Conservation (phyloP, 2,797 vertebrate species). For the Telmatherina bonti region DNA sequence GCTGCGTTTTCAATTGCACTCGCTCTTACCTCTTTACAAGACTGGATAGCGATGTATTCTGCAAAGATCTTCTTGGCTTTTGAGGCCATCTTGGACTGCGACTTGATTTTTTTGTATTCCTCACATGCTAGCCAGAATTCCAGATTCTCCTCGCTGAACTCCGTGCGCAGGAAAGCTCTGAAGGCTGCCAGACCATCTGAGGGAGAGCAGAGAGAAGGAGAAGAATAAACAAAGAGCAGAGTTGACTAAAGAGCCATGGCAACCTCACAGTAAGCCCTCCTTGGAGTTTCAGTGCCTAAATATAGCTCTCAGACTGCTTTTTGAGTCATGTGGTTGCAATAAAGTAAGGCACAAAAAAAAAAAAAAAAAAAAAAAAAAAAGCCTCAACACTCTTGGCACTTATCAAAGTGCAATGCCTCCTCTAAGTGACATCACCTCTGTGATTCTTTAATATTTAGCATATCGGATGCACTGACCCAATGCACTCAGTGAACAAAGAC, state of each 20-base stretch:
- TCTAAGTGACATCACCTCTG: conserved; percentile 47
- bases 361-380: conserved; percentile 16
- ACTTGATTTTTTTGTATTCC: conserved; percentile 98
- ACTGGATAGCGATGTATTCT: conserved; percentile 97
- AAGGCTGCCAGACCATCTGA: conserved; percentile 96
- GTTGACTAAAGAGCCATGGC: conserved; percentile 77
- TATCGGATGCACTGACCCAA: conserved; percentile 8
- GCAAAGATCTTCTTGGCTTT: conserved; percentile 98
- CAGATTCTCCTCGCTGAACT: conserved; percentile 99
- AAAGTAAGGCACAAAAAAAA: conserved; percentile 42
- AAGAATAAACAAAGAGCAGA: conserved; percentile 66
- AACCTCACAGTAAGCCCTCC: conserved; percentile 69
- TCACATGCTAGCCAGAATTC: conserved; percentile 99
- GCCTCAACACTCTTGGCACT: neutral
- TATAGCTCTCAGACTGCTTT: conserved; percentile 60
- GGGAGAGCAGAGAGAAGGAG: conserved; percentile 51
- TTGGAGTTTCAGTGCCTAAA: conserved; percentile 61
- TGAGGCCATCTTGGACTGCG: conserved; percentile 95
- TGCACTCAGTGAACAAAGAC: conserved; percentile 51
- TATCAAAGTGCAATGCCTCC: conserved; percentile 8
- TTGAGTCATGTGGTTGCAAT: conserved; percentile 70
- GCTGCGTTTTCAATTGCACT: neutral
- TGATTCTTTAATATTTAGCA: conserved; percentile 31
- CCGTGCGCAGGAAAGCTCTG: conserved; percentile 95
- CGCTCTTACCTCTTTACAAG: conserved; percentile 90